A percentile compares a stretch with the other conserved stretches of the same genome.
Evolutionary conservation across 2,888 invertebrate genomes (phyloP).

Genomic region (Drosophila mimica): DNA sequence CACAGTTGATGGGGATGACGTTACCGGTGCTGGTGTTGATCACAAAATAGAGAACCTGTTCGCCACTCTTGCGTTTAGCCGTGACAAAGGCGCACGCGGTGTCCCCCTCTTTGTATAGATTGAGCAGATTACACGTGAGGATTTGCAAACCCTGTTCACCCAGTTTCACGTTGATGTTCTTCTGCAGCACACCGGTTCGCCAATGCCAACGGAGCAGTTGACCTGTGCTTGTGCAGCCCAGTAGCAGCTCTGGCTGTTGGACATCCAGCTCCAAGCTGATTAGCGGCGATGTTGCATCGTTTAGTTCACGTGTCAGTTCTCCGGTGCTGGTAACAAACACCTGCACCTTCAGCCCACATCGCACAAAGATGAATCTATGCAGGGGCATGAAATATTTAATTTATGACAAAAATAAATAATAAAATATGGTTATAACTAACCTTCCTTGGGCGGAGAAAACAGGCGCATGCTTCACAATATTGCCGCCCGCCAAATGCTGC

Average conservation of each 20-base stretch:
- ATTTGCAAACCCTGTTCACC: constrained; percentile 14
- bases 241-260: constrained; percentile 84
- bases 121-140: constrained; percentile 75
- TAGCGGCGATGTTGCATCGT: constrained; percentile 86
- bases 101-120: constrained; percentile 67
- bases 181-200: constrained; percentile 86
- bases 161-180: constrained; percentile 49
- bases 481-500: constrained; percentile 88
- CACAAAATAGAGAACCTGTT: constrained; percentile 60
- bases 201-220: constrained; percentile 88
- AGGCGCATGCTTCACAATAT: constrained; percentile 87
- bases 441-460: constrained; percentile 88
- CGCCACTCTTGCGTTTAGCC: constrained; percentile 18
- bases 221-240: constrained; percentile 87
- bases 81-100: constrained; percentile 80
- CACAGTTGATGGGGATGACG: constrained; percentile 40
- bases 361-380: constrained; percentile 87
- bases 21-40: constrained; percentile 70
- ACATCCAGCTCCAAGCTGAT: constrained; percentile 86
- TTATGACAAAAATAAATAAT: neutral
- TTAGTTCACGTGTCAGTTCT: constrained; percentile 87
- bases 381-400: constrained; percentile 18
- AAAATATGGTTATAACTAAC: constrained; percentile 85
- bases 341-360: constrained; percentile 87
- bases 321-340: constrained; percentile 89